These are phyloP conservation scores for Calephelis virginiensis DNA, from an alignment of 1,140 invertebrate species.

Conservation along the genomic window DNA sequence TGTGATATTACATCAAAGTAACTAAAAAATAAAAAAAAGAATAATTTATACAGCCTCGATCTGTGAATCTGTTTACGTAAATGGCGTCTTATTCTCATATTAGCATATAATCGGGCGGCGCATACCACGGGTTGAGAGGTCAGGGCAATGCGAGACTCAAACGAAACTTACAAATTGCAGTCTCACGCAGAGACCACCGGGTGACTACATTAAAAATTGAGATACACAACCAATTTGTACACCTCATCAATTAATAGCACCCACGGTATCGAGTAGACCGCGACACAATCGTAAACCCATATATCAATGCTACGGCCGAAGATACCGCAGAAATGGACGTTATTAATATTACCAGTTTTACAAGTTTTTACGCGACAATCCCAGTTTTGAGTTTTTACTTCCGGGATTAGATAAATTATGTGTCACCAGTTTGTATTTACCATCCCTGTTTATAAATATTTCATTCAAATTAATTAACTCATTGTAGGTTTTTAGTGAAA, in stretches of 20 bases:
- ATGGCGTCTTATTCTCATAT: constrained; percentile 44
- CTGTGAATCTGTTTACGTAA: constrained; percentile 33
- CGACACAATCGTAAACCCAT: constrained; percentile 34
- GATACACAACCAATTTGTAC: constrained; percentile 29
- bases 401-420: neutral
- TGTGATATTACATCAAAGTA: too few species aligned
- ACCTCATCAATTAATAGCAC: constrained; percentile 29
- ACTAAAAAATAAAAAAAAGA: constrained; percentile 6
- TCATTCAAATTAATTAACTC: too few species aligned
- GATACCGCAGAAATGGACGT: constrained; percentile 42
- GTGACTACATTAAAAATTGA: constrained; percentile 28
- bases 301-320: constrained; percentile 30
- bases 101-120: constrained; percentile 55
- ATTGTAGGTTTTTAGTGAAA: too few species aligned
- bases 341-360: constrained; percentile 49
- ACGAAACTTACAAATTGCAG: constrained; percentile 39
- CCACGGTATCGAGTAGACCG: constrained; percentile 25
- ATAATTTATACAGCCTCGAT: constrained; percentile 14
- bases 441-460: too few species aligned
- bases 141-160: constrained; percentile 27
- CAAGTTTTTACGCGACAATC: constrained; percentile 21
- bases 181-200: constrained; percentile 42
- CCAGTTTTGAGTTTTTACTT: constrained; percentile 6
- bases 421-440: too few species aligned
- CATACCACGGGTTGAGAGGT: constrained; percentile 43